Percentiles rank a stretch among this genome's conserved stretches.
phyloP scores from a whole-genome alignment of 2,888 invertebrate species.

The Dinocampus coccinellae region DNA sequence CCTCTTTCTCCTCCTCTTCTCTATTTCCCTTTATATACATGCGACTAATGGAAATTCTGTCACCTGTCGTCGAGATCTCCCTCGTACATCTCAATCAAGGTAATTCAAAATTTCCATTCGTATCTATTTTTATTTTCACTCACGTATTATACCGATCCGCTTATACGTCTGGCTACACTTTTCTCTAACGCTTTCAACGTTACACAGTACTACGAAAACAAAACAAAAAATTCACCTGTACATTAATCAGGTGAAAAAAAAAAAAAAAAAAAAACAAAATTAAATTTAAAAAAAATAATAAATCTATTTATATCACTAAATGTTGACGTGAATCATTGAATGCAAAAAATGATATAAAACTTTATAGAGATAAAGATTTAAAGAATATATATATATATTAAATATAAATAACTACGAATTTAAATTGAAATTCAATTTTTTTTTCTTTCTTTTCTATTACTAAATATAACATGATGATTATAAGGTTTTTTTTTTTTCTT shows the following conservation, averaged over 20 bases:
- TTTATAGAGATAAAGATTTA: too few relatives aligned
- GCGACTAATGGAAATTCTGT: slow-evolving; percentile 10
- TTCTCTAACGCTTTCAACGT: slow-evolving; percentile 20
- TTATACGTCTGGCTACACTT: slow-evolving; percentile 33
- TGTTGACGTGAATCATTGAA: too few relatives aligned
- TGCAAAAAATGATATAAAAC: too few relatives aligned
- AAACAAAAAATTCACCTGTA: slow-evolving; percentile 1
- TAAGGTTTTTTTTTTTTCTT: background rate
- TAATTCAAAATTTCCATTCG: background rate
- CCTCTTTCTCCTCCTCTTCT: too few relatives aligned
- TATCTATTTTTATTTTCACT: slow-evolving; percentile 1
- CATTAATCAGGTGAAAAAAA: background rate
- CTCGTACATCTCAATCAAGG: background rate
- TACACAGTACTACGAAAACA: slow-evolving; percentile 15
- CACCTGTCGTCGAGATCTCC: background rate
- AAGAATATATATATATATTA: too few relatives aligned
- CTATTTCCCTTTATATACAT: too few relatives aligned
- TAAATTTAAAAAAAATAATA: too few relatives aligned
- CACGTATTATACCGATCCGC: slow-evolving; percentile 26
- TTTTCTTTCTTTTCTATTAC: too few relatives aligned
- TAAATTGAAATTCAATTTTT: too few relatives aligned
- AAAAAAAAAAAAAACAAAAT: too few relatives aligned
- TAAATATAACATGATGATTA: background rate
- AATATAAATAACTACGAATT: too few relatives aligned
- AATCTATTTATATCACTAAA: too few relatives aligned